Evolutionary conservation across 2,113 vertebrate genomes (phyloP), one percentile per base, ranked within the genome.

Genomic region (Pteropus alecto): DNA sequence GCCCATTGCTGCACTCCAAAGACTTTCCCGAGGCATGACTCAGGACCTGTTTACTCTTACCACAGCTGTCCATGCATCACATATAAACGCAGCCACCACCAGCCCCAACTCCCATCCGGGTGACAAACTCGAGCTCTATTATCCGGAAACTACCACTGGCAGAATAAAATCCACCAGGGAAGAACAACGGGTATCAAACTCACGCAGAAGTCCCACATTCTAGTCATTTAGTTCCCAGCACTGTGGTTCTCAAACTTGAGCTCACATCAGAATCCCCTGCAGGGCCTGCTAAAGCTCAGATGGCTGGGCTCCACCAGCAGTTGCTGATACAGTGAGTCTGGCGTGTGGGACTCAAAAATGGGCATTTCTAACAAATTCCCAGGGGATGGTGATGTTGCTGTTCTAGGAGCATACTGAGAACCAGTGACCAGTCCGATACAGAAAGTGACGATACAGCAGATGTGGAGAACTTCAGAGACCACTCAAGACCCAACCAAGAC

Each of bases 391-490:
- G 38, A 67, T 14, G 33, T 77, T 46, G 16, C 77, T 6, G 56
- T 54, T 71, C 35, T 8, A 1, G 43, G 43, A 46, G 21, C 9
- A 2, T 58, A 14, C 48, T 0, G 30, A 43, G 54, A 54, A 33
- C 35, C n/a, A 30, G 26, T 19, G 22, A 11, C 7, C 3, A 8
- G 24, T 3, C 24, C 24, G 21, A 28, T 16, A 2, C 0, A 33
- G 71, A 56, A 35, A 14, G 79, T 4, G n/a, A 16, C 48, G 7
- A 0, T 12, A 11, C 0, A 0, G 70, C 51, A 84, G 30, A 22
- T 41, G 10, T 5, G 35, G n/a, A 56, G 41, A 2, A 61, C 28
- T 8, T 60, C 56, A 82, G 81, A 63, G 22, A 14, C 70, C 46
- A 6, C 6, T 4, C 6, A 19, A 28, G 11, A 61, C 51, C 61